Evolutionary conservation across 2,888 invertebrate genomes (phyloP).

Genomic region (Lepidochitona cinerea): DNA sequence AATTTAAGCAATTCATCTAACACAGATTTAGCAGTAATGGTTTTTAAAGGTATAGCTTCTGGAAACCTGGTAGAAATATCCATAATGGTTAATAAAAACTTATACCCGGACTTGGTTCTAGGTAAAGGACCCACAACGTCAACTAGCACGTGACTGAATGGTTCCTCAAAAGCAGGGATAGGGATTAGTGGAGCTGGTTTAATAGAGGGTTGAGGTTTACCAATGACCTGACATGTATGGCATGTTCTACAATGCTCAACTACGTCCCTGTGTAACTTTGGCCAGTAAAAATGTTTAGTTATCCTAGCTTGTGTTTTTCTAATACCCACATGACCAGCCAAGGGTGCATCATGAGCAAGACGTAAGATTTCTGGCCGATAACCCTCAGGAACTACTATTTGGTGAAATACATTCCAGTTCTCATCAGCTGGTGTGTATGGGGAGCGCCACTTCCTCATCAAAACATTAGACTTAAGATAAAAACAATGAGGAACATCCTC

Average conservation of each 20-base stretch:
- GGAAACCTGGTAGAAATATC: conserved; percentile 15
- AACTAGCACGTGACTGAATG: conserved; percentile 13
- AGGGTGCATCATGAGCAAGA: conserved; percentile 4
- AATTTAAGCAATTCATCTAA: conserved; percentile 5
- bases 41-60: conserved; percentile 14
- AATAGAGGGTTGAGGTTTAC: not conserved
- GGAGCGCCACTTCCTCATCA: conserved; percentile 15
- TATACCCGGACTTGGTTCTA: conserved; percentile 11
- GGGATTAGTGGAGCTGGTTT: conserved; percentile 6
- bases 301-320: conserved; percentile 5
- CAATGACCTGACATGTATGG: conserved; percentile 16
- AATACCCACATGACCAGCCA: conserved; percentile 13
- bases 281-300: conserved; percentile 15
- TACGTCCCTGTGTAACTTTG: conserved; percentile 14
- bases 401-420: not conserved
- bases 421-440: conserved; percentile 6
- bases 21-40: conserved; percentile 3
- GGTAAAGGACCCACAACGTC: conserved; percentile 18
- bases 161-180: conserved; percentile 17
- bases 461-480: not conserved
- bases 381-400: conserved; percentile 9
- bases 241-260: conserved; percentile 10
- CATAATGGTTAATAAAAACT: conserved; percentile 19
- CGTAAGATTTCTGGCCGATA: conserved; percentile 1
- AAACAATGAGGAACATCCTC: conserved; percentile 7